Evolutionary conservation across 64 coral and sea anemone species (phyloP).

Genomic region (Actinia equina): DNA sequence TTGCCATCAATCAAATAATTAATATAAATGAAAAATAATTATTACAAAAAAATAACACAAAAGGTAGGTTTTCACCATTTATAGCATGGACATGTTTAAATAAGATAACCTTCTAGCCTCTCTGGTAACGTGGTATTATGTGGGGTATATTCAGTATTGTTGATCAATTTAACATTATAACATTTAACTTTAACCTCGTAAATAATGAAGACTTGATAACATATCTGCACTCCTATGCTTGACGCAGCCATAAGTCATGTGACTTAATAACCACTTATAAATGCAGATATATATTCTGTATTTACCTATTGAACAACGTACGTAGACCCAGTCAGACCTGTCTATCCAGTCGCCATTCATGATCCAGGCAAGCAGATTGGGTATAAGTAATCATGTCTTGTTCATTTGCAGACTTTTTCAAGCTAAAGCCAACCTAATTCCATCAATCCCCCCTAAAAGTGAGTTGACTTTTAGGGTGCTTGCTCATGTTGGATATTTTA

Average conservation of each 20-base stretch:
- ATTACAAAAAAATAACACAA: too few species aligned
- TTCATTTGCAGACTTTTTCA: constrained; percentile 78
- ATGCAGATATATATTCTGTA: constrained; percentile 16
- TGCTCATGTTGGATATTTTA: constrained; percentile 27
- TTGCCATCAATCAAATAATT: too few species aligned
- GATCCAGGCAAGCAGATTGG: not conserved
- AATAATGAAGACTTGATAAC: not conserved
- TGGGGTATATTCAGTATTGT: not conserved
- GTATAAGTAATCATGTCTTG: constrained; percentile 32
- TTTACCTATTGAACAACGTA: not conserved
- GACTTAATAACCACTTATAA: constrained; percentile 51
- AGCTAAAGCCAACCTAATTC: constrained; percentile 44
- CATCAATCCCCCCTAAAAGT: constrained; percentile 49
- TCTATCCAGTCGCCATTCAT: not conserved
- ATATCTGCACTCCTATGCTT: constrained; percentile 10
- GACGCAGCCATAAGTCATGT: constrained; percentile 57
- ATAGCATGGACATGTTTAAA: too few species aligned
- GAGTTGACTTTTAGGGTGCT: constrained; percentile 52
- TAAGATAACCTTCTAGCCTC: too few species aligned
- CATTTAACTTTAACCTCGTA: not conserved
- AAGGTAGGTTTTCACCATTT: too few species aligned
- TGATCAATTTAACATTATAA: not conserved
- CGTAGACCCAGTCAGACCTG: not conserved
- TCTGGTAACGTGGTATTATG: not conserved
- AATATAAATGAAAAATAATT: too few species aligned